Percentiles rank a stretch among this genome's conserved stretches.
phyloP scores from a whole-genome alignment of 2,888 invertebrate species.

The Cataglyphis cursor region DNA sequence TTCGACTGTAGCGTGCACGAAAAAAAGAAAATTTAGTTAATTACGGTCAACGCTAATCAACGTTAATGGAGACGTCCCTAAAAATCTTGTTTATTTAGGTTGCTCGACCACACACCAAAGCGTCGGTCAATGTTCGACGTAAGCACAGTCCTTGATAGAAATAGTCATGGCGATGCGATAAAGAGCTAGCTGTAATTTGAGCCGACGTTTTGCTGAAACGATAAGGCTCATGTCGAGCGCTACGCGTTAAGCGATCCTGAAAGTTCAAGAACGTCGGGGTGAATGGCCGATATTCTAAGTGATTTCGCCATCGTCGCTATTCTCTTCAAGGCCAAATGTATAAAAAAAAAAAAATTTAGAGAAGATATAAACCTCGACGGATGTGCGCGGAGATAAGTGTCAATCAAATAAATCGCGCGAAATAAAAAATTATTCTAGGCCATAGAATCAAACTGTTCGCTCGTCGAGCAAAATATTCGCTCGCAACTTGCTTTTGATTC shows the following conservation, averaged over 20 bases:
- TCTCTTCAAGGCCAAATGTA: conserved; percentile 44
- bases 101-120: conserved; percentile 6
- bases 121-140: conserved; percentile 45
- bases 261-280: conserved; percentile 85
- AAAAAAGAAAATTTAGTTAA: conserved; percentile 21
- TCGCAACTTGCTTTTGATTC: background rate
- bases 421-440: background rate
- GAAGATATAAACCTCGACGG: conserved; percentile 10
- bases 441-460: background rate
- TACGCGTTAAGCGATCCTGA: conserved; percentile 82
- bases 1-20: background rate
- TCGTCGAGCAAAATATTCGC: background rate
- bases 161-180: conserved; percentile 62
- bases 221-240: conserved; percentile 69
- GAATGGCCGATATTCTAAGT: conserved; percentile 78
- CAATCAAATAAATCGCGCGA: background rate
- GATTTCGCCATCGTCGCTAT: conserved; percentile 68
- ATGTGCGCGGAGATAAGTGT: background rate
- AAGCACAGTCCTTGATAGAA: conserved; percentile 59
- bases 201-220: conserved; percentile 72
- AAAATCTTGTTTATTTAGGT: conserved; percentile 50
- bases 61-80: conserved; percentile 21
- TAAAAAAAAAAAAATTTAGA: conserved; percentile 1
- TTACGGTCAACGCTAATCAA: conserved; percentile 31
- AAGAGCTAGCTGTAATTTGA: conserved; percentile 71